A percentile compares a stretch with the other conserved stretches of the same genome.
Evolutionary conservation across 2,888 invertebrate genomes (phyloP).

Genomic region (Stenodera caucasica): DNA sequence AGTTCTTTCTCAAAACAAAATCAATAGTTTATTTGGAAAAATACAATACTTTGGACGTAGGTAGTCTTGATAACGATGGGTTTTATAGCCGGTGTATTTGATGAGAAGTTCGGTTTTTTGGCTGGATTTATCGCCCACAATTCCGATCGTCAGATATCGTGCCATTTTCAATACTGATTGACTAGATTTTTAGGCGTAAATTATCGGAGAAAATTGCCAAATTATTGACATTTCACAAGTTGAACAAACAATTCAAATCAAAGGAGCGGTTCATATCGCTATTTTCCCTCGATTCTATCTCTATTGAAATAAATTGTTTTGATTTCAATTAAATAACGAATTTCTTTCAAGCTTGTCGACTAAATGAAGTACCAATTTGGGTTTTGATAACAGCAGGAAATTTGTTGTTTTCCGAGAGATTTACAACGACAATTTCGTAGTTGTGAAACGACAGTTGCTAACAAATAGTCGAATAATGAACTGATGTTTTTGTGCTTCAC

Average conservation of each 20-base stretch:
- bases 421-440: not conserved
- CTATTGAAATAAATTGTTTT: no score
- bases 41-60: constrained; percentile 12
- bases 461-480: constrained; percentile 2
- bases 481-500: not conserved
- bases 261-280: no score
- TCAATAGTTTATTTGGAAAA: constrained; percentile 5
- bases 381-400: not conserved
- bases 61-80: constrained; percentile 11
- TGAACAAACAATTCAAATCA: not conserved
- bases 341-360: not conserved
- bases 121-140: constrained; percentile 37
- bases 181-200: no score
- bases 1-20: constrained; percentile 3
- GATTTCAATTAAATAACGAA: not conserved
- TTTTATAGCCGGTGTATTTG: constrained; percentile 34
- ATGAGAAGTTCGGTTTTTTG: constrained; percentile 38
- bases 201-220: no score
- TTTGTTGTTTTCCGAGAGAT: not conserved
- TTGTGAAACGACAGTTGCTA: not conserved
- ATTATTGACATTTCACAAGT: no score
- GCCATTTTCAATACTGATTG: constrained; percentile 8
- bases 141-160: constrained; percentile 33
- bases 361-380: no score
- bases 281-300: no score